Evolutionary conservation across 2,113 vertebrate species (phyloP), one percentile per base, ranked within the genome.

Genomic region (Tenrec ecaudatus): DNA sequence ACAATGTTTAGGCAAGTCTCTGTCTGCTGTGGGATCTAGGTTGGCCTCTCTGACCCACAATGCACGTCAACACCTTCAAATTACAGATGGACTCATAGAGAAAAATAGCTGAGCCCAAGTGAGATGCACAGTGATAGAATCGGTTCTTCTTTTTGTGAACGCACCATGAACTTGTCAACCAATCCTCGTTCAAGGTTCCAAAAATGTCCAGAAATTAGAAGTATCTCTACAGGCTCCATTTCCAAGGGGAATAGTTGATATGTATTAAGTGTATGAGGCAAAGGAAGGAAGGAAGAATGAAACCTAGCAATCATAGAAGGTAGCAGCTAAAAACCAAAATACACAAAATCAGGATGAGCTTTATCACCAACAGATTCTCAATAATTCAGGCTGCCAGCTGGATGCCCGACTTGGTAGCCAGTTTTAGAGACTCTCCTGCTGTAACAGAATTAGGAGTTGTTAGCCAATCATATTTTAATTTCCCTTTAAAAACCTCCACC

Each of bases 391-490:
- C 1, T 38, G n/a, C 62, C 83, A 47, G 93, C 71, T 88, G 92
- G 94, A 85, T 14, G 8, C 64, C 60, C 16, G 69, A 25, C n/a
- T 53, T 83, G 0, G 90, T 0, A 6, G 19, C 36, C 23, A 40
- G 22, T 36, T 27, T 47, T 10, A 36, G 58, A 1, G n/a, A 53
- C 71, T 29, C 43, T 83, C 79, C 86, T 69, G 93, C 86, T 20
- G 31, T 87, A 64, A 68, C 17, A 92, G 43, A 95, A 94, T 88
- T 33, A 73, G 66, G 75, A 86, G 64, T 95, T 89, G 90, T 95
- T 96, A 96, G 69, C 94, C 92, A 95, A 43, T 17, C 38, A 92
- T 62, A 64, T 75, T 96, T 97, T 89, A 93, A 93, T 94, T 93
- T 62, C 91, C 66, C 14, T 88, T 90, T 86, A 92, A 93, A 96